Percentiles rank a stretch among this genome's conserved stretches.
Conservation (phyloP, 2,888 invertebrate species). For the Drosophila colorata region DNA sequence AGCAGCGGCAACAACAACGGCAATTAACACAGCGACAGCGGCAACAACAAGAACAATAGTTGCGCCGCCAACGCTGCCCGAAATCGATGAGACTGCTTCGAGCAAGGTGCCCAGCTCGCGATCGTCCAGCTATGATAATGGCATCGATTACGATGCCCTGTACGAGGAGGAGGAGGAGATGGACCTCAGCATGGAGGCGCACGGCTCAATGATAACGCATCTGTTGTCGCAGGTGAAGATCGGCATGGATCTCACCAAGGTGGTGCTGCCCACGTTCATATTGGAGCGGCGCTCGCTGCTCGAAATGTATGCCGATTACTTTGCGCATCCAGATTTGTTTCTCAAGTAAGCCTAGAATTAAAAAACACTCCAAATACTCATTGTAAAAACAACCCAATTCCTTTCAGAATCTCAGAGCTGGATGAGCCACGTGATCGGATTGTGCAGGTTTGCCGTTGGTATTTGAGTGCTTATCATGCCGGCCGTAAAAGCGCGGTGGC, state of each 20-base stretch:
- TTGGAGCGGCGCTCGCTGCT: constrained; percentile 97
- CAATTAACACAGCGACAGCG: constrained; percentile 28
- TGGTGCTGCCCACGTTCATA: constrained; percentile 98
- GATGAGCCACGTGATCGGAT: constrained; percentile 94
- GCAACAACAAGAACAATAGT: constrained; percentile 22
- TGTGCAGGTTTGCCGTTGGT: constrained; percentile 98
- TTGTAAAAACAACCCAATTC: neutral
- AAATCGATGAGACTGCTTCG: constrained; percentile 80
- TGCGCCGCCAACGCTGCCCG: constrained; percentile 64
- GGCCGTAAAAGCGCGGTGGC: constrained; percentile 98
- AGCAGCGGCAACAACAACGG: constrained; percentile 22
- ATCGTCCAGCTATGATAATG: constrained; percentile 87
- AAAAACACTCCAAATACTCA: no score
- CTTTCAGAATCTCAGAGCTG: constrained; percentile 93
- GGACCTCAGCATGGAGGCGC: constrained; percentile 96
- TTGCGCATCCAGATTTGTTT: constrained; percentile 99
- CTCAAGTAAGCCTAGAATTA: constrained; percentile 88
- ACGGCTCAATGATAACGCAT: constrained; percentile 98
- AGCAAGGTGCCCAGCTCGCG: constrained; percentile 63
- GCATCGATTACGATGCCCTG: constrained; percentile 93
- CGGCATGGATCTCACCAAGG: constrained; percentile 99
- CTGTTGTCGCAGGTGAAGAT: constrained; percentile 98
- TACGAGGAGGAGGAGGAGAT: constrained; percentile 96
- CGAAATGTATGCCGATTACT: constrained; percentile 99
- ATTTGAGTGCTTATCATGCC: constrained; percentile 99